Base-by-base conservation (phyloP, 1,140 invertebrate genomes). In the Papilio xuthus region DNA sequence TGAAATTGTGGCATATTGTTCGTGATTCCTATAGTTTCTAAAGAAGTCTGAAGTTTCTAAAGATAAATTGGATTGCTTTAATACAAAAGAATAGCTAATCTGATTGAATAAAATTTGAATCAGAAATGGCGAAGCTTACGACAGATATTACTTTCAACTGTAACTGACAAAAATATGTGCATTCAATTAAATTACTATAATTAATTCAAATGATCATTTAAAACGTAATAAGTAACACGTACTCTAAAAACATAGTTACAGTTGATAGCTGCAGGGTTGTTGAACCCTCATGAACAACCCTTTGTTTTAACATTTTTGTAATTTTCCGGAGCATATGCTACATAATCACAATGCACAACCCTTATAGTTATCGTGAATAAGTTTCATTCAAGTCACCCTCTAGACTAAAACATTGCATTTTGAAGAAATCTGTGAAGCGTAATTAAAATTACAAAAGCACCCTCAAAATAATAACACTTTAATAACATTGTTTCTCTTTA, bases 371-470 rank as follows among this genome's bases (percentile, higher is more conserved):
- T 47, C n/a, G 71, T 73, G 41, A 73, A 73, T 73, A 73, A 73
- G 71, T 73, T 73, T 73, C 71, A 73, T 73, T 73, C 23, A 47
- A 26, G 71, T 50, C 71, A 47, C 71, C 71, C 71, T 7, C 41
- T 44, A 47, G 71, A 42, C 71, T 72, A 44, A 73, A 73, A 73
- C 71, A 73, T 73, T 72, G n/a, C 41, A 72, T 72, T 73, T 47
- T 73, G 20, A 73, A 73, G 71, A 73, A 80, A 80, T 32, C 69
- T 70, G 79, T 42, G 79, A 70, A 80, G 76, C 74, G 79, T 77
- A 53, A 75, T 80, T 72, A 50, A 80, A 80, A 77, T 77, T 80
- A 70, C 79, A 69, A 80, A 77, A 77, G 79, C 56, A 73, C 37
- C 41, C 37, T 47, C 13, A 12, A 26, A 47, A 71, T 6, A 41